A percentile compares a stretch with the other conserved stretches of the same genome.
Conservation (phyloP, 2,113 vertebrate species). For the Podiceps cristatus region DNA sequence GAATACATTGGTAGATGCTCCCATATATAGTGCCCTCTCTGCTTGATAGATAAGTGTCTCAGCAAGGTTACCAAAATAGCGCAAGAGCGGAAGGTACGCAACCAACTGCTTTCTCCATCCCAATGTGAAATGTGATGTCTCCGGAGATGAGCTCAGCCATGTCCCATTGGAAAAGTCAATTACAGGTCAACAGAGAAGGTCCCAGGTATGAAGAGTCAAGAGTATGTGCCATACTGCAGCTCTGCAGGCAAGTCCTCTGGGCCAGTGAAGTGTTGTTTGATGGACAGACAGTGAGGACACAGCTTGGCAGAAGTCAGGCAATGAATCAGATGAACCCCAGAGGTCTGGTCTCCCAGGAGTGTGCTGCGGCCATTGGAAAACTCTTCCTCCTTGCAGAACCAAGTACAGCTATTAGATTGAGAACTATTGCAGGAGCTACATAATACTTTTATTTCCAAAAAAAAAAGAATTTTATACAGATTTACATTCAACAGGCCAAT, state of each 20-base stretch:
- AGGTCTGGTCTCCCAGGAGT: neutral
- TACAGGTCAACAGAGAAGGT: neutral
- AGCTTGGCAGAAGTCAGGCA: neutral
- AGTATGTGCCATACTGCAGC: neutral
- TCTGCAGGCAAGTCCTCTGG: neutral
- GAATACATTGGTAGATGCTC: slow-evolving; percentile 16
- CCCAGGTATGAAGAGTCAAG: neutral
- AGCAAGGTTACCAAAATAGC: slow-evolving; percentile 15
- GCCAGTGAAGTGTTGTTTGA: neutral
- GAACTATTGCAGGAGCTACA: neutral
- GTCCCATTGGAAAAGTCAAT: neutral
- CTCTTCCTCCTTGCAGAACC: neutral
- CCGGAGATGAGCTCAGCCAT: fast-evolving
- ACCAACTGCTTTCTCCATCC: neutral
- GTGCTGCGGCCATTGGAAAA: neutral
- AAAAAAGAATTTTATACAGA: neutral
- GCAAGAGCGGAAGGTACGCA: neutral
- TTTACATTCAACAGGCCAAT: neutral
- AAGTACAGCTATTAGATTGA: neutral
- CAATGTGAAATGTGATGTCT: neutral
- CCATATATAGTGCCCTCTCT: slow-evolving; percentile 38
- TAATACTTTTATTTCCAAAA: neutral
- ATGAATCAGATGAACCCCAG: neutral
- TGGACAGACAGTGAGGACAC: neutral
- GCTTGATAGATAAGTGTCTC: neutral